Base-by-base conservation (phyloP, 2,113 vertebrate genomes). In the Pycnonotus jocosus region DNA sequence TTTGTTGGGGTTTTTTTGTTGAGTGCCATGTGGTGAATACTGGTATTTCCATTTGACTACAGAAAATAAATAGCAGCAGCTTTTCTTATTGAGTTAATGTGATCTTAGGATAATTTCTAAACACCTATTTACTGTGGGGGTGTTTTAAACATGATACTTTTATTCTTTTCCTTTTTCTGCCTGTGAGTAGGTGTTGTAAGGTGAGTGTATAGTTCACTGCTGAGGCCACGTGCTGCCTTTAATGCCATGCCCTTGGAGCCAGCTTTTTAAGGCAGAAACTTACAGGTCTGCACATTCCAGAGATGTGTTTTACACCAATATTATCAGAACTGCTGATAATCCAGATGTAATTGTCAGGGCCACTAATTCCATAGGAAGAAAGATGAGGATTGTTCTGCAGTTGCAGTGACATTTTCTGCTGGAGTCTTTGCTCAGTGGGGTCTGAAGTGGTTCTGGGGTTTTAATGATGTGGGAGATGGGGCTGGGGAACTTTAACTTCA, bases 1-100 rank as follows among this genome's bases (percentile, higher is more conserved):
- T 31, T 62, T 81, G 38, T 86, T 54, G 3, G 15, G 7, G 15
- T 51, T 72, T 81, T 48, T 18, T 37, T 65, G 10, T 90, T 84
- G 79, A 38, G 53, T 94, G 44, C 92, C 81, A 12, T 40, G 91
- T 78, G 78, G 79, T 51, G 45, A 88, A 73, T 51, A 27, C 79
- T 84, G 86, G 92, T 85, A 81, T 88, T 91, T 94, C 73, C 11
- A 19, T 62, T 88, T 89, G 37, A 73, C 53, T 3, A 1, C 35
- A 50, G 68, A 73, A 83, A 93, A 94, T 50, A 87, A 86, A 70
- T 51, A 87, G 47, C 62, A 92, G 35, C 73, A 81, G 68, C 60
- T 93, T 92, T 95, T 81, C 74, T 68, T 79, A 48, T 6, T 54
- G 82, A 91, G 44, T 88, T 96, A 78, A 64, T 11, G 48, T 51